Evolutionary conservation across 2,888 invertebrate genomes (phyloP).

Genomic region (Scaeva pyrastri): DNA sequence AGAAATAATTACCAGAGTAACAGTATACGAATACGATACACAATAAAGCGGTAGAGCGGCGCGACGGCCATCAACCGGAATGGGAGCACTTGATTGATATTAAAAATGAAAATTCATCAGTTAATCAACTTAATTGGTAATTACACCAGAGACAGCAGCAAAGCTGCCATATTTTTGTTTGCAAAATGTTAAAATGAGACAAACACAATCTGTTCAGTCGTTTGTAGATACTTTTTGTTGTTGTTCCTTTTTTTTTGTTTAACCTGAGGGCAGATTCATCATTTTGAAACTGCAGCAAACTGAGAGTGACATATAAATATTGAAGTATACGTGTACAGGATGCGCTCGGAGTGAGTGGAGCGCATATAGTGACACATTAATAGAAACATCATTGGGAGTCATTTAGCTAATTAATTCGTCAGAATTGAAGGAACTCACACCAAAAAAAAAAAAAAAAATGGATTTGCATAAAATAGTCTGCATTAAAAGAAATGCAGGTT

Average conservation of each 20-base stretch:
- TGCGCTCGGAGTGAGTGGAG: not conserved
- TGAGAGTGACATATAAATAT: slow-evolving; percentile 29
- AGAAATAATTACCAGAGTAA: slow-evolving; percentile 50
- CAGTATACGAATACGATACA: too few relatives aligned
- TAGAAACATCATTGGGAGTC: slow-evolving; percentile 72
- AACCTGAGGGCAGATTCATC: slow-evolving; percentile 61
- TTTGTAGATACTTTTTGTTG: too few relatives aligned
- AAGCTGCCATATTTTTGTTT: slow-evolving; percentile 57
- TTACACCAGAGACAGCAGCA: slow-evolving; percentile 59
- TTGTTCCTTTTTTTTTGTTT: not conserved
- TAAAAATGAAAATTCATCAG: slow-evolving; percentile 76
- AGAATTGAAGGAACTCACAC: not conserved
- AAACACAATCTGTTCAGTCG: slow-evolving; percentile 63
- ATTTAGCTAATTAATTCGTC: slow-evolving; percentile 74
- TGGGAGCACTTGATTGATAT: slow-evolving; percentile 68
- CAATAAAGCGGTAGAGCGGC: too few relatives aligned
- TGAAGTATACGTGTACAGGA: not conserved
- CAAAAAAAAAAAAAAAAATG: not conserved
- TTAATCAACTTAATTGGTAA: slow-evolving; percentile 76
- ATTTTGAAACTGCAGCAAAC: slow-evolving; percentile 58
- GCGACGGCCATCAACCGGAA: not conserved
- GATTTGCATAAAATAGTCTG: slow-evolving; percentile 13
- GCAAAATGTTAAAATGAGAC: slow-evolving; percentile 58
- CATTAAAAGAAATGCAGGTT: slow-evolving; percentile 54
- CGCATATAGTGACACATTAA: slow-evolving; percentile 55